Base-by-base conservation (phyloP, 1,140 invertebrate genomes). In the Drosophila asahinai region DNA sequence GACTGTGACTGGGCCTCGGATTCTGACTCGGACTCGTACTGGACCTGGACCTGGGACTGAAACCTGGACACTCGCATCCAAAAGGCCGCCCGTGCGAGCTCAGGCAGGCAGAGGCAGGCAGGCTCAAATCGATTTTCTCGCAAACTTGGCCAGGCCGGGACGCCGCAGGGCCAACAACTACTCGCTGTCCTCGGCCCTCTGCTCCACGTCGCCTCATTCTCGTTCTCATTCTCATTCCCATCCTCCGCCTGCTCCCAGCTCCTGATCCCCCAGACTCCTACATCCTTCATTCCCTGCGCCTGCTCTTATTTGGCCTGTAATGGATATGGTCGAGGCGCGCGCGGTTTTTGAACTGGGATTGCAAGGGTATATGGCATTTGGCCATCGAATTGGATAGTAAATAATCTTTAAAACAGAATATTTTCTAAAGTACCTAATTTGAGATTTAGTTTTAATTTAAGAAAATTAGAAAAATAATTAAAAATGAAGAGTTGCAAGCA, bases 111-210 rank as follows among this genome's bases (percentile, higher is more conserved):
- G 52, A 51, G 52, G 52, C 52, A 55, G 54, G 54, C 54, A 40
- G 54, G 66, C 84, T 76, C 74, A 89, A 89, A 89, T 89, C 86
- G 86, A 89, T 89, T 89, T 89, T 89, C 86, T 90, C 64, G 86
- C 82, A 90, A 87, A 87, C 81, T 87, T 90, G 86, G 84, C 86
- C 83, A 86, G 80, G 33, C 51, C 67, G 61, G 43, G 42, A 58
- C 38, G 59, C 58, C 59, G 49, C 60, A 61, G 55, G 64, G 60
- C 66, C 62, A 71, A 75, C 86, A 79, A 75, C 82, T 81, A 86
- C 68, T 61, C 38, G 54, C 47, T 59, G 52, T 73, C 70, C 68
- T 61, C 68, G 68, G 68, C 40, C 67, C 70, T 73, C 55, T 49
- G 63, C 67, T 73, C 70, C 67, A 73, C 47, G 51, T 72, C 12